Conservation (phyloP, 2,113 vertebrate genomes). For the Connochaetes taurinus region DNA sequence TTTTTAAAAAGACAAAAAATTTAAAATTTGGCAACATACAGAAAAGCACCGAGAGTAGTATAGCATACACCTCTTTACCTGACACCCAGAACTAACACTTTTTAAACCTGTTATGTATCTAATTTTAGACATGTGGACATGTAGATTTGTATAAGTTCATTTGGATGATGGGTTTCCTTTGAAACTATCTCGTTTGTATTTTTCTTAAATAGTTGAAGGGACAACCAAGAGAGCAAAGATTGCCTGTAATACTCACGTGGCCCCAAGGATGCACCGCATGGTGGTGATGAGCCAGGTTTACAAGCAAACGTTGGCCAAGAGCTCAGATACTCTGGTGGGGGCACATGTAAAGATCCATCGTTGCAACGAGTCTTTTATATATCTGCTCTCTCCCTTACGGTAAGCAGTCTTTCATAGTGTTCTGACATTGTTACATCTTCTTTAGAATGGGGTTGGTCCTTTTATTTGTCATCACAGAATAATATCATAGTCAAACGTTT, state of each 20-base stretch:
- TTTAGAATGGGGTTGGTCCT: background rate
- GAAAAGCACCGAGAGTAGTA: background rate
- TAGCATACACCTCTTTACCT: background rate
- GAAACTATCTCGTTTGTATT: slow-evolving; percentile 7
- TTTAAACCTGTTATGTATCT: background rate
- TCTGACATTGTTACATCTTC: background rate
- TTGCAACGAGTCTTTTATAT: slow-evolving; percentile 93
- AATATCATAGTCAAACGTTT: background rate
- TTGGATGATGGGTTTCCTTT: background rate
- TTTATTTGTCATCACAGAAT: background rate
- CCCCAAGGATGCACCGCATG: slow-evolving; percentile 86
- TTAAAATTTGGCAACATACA: background rate
- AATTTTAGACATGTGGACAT: background rate
- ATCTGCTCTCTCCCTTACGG: slow-evolving; percentile 95
- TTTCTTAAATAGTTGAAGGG: slow-evolving; percentile 87
- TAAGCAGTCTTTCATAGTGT: slow-evolving; percentile 61
- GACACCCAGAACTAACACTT: background rate
- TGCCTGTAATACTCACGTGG: slow-evolving; percentile 84
- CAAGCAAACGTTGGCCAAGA: slow-evolving; percentile 95
- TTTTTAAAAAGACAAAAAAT: background rate
- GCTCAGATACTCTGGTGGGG: slow-evolving; percentile 89
- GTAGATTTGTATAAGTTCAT: background rate
- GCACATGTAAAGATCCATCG: slow-evolving; percentile 92
- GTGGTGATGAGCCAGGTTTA: slow-evolving; percentile 95
- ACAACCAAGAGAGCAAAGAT: slow-evolving; percentile 91